A percentile compares a stretch with the other conserved stretches of the same genome.
These are phyloP conservation scores for Leptocoma aspasia DNA, from an alignment of 2,113 vertebrate genomes.

Conservation along the genomic window DNA sequence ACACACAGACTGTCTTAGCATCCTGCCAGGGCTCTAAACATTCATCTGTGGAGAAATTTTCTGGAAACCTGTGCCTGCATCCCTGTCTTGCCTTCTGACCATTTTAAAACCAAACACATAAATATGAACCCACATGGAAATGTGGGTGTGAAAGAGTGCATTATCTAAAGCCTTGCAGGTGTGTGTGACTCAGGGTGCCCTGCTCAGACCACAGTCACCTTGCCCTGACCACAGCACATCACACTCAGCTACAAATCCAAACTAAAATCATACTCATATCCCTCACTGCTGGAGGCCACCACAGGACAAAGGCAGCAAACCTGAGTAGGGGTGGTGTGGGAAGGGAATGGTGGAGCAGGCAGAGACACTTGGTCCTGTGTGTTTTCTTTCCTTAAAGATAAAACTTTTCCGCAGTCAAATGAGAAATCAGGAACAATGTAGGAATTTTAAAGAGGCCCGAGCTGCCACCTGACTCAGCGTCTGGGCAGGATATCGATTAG, in stretches of 20 bases:
- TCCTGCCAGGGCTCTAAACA: neutral
- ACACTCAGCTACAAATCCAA: neutral
- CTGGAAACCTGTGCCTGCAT: conserved; percentile 12
- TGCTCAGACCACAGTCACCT: neutral
- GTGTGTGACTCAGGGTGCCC: neutral
- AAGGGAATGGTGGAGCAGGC: neutral
- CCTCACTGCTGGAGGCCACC: neutral
- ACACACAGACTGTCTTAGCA: neutral
- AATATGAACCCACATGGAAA: neutral
- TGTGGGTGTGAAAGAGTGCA: neutral
- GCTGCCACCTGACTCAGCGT: conserved; percentile 65
- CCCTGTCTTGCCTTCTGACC: conserved; percentile 1
- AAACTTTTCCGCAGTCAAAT: neutral
- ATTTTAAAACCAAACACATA: neutral
- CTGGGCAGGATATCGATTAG: conserved; percentile 71
- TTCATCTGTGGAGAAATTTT: neutral
- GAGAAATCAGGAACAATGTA: conserved; percentile 53
- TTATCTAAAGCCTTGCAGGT: neutral
- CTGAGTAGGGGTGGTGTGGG: neutral
- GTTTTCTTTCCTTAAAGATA: conserved; percentile 55
- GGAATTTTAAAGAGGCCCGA: conserved; percentile 51
- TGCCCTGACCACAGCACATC: neutral
- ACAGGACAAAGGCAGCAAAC: neutral
- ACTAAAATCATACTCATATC: neutral
- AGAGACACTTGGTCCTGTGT: neutral